A percentile compares a stretch with the other conserved stretches of the same genome.
These are phyloP conservation scores for Gnathonemus echidnorhynchus DNA, from an alignment of 2,113 vertebrate species.

Conservation along the genomic window DNA sequence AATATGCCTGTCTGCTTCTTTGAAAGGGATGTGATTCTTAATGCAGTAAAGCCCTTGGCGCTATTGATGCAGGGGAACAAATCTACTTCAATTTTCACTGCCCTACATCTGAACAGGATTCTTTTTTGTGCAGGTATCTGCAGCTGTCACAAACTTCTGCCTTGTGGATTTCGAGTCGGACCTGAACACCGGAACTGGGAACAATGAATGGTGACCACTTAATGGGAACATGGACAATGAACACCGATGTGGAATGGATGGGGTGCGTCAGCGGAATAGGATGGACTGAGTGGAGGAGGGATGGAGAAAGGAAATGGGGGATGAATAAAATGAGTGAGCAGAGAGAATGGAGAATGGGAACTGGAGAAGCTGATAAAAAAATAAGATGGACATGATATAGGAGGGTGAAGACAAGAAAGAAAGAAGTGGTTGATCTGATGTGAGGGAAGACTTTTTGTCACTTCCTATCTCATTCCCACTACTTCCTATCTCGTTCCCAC, in stretches of 20 bases:
- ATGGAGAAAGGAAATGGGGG: not conserved
- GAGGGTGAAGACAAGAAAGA: not conserved
- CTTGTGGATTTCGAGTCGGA: not conserved
- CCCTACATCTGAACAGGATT: conserved; percentile 19
- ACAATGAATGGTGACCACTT: not conserved
- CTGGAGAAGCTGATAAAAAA: not conserved
- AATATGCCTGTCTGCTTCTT: conserved; percentile 34
- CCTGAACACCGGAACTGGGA: not conserved
- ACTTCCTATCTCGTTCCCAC: not conserved
- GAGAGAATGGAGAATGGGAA: not conserved
- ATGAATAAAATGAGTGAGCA: not conserved
- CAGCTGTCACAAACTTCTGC: not conserved
- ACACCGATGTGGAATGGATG: not conserved
- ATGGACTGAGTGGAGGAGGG: not conserved
- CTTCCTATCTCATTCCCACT: not conserved
- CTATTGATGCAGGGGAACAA: not conserved
- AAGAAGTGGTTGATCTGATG: not conserved
- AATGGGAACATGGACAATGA: not conserved
- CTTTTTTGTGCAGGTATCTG: not conserved
- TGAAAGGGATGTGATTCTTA: conserved; percentile 32
- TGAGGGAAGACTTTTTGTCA: not conserved
- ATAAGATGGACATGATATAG: not conserved
- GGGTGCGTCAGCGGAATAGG: not conserved
- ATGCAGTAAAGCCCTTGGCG: conserved; percentile 32
- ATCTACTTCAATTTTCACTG: conserved; percentile 16